Evolutionary conservation across 2,113 vertebrate species (phyloP).

Genomic region (Hipposideros armiger): DNA sequence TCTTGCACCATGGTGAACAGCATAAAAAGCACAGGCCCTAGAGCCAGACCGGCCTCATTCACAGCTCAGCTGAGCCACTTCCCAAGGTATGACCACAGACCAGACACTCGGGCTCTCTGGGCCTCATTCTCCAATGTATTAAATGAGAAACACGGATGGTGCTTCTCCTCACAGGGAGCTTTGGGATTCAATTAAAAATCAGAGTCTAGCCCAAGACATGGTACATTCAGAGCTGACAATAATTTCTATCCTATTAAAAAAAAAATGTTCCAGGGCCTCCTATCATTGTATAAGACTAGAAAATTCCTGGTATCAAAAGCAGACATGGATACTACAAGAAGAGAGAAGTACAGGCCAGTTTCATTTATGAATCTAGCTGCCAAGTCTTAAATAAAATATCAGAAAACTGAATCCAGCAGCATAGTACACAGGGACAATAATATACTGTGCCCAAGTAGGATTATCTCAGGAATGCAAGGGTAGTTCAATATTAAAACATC

Average conservation of each 20-base stretch:
- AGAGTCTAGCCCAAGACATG: background rate
- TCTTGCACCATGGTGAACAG: background rate
- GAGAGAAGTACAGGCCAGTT: background rate
- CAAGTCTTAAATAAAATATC: background rate
- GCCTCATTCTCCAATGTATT: background rate
- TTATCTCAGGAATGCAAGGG: background rate
- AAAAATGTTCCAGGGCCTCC: background rate
- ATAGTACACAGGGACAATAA: background rate
- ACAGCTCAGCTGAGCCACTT: background rate
- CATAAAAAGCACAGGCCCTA: background rate
- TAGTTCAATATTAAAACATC: background rate
- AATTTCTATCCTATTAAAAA: background rate
- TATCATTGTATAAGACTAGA: background rate
- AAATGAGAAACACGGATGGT: background rate
- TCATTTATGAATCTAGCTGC: background rate
- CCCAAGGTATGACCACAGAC: background rate
- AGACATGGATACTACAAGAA: background rate
- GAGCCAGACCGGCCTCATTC: background rate
- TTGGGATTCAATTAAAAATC: background rate
- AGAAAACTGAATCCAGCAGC: background rate
- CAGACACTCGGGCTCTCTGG: background rate
- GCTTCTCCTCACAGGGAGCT: background rate
- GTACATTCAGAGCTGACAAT: background rate
- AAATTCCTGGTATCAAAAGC: background rate
- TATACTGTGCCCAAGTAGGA: background rate